phyloP scores from a whole-genome alignment of 1,140 invertebrate genomes.

The Lepidotrigona ventralis region DNA sequence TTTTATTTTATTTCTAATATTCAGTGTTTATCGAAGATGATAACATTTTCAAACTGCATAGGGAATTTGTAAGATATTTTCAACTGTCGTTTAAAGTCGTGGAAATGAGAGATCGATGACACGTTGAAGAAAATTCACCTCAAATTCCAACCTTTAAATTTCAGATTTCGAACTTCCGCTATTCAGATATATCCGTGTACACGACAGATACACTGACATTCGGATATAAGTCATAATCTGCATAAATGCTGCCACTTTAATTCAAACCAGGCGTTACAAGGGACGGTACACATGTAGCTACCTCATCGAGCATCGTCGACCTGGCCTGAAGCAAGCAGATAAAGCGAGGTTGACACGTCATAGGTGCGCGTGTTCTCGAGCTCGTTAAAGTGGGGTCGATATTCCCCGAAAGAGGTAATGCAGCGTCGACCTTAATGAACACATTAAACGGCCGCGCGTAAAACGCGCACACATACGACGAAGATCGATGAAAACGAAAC shows the following conservation, averaged over 20 bases:
- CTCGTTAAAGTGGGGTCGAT: slow-evolving; percentile 60
- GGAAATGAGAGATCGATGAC: too few species aligned
- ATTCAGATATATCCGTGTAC: background rate
- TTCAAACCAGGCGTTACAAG: slow-evolving; percentile 59
- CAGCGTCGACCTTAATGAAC: slow-evolving; percentile 32
- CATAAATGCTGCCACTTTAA: slow-evolving; percentile 50
- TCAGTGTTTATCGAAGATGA: too few species aligned
- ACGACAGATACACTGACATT: background rate
- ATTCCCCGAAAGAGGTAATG: slow-evolving; percentile 38
- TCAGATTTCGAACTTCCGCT: background rate
- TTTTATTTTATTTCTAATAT: too few species aligned
- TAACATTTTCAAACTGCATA: too few species aligned
- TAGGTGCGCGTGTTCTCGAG: slow-evolving; percentile 57
- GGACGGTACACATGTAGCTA: slow-evolving; percentile 59
- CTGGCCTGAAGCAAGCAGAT: slow-evolving; percentile 64
- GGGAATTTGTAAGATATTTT: too few species aligned
- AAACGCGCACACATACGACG: background rate
- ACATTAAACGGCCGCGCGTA: slow-evolving; percentile 2
- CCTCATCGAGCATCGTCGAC: slow-evolving; percentile 61
- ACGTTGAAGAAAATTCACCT: too few species aligned
- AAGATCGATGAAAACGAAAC: slow-evolving; percentile 15
- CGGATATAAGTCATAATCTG: slow-evolving; percentile 49
- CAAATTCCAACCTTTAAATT: background rate
- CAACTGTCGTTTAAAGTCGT: too few species aligned
- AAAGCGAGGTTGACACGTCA: slow-evolving; percentile 62